phyloP scores from a whole-genome alignment of 2,888 invertebrate genomes.

The Neoscelio sp. region DNA sequence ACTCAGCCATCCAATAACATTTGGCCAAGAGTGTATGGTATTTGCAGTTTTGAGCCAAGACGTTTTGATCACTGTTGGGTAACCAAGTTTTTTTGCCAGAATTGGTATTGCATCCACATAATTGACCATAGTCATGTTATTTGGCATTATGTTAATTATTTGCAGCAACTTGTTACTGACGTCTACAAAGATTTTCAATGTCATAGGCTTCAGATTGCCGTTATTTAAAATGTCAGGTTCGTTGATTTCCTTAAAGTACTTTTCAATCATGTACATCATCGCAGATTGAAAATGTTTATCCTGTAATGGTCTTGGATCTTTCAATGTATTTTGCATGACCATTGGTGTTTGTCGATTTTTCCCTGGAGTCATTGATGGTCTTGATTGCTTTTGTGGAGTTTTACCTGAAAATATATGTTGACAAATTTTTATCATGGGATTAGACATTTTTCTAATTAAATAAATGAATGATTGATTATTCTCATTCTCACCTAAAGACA shows the following conservation, averaged over 20 bases:
- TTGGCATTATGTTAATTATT: slow-evolving; percentile 72
- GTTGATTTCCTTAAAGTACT: slow-evolving; percentile 72
- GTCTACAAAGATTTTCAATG: slow-evolving; percentile 80
- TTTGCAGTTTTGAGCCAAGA: slow-evolving; percentile 86
- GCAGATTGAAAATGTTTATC: slow-evolving; percentile 77
- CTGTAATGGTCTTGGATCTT: slow-evolving; percentile 76
- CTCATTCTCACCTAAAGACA: slow-evolving; percentile 43
- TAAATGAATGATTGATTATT: not conserved
- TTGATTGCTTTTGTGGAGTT: slow-evolving; percentile 45
- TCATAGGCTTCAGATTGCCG: slow-evolving; percentile 78
- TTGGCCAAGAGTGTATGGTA: slow-evolving; percentile 85
- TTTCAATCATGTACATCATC: slow-evolving; percentile 78
- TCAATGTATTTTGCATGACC: slow-evolving; percentile 43
- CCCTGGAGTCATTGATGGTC: slow-evolving; percentile 27
- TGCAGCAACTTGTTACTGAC: slow-evolving; percentile 74
- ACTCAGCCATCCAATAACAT: slow-evolving; percentile 85
- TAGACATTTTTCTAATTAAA: not conserved
- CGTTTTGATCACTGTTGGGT: slow-evolving; percentile 85
- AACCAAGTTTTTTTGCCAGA: slow-evolving; percentile 84
- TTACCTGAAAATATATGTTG: slow-evolving; percentile 24
- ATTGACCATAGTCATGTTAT: slow-evolving; percentile 72
- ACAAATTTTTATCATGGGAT: not conserved
- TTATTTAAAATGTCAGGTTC: slow-evolving; percentile 70
- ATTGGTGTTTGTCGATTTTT: slow-evolving; percentile 19
- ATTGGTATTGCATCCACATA: slow-evolving; percentile 84